Percentiles rank a stretch among this genome's conserved stretches.
phyloP scores from a whole-genome alignment of 2,888 invertebrate genomes.

The Stenoptilia bipunctidactyla region DNA sequence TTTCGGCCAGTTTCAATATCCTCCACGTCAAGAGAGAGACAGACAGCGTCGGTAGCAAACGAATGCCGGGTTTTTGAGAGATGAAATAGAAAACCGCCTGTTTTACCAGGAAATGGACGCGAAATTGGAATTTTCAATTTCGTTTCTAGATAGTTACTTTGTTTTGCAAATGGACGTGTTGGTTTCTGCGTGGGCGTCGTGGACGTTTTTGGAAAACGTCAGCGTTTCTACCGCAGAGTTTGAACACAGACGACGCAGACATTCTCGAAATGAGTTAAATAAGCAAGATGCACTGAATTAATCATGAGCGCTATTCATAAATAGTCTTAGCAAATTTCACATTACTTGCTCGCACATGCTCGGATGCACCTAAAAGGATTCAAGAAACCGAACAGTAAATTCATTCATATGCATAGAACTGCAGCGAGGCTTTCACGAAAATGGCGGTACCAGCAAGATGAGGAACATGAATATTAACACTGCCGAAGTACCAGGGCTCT shows the following conservation, averaged over 20 bases:
- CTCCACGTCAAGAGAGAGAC: conserved; percentile 51
- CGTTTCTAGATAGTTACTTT: conserved; percentile 42
- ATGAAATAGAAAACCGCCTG: conserved; percentile 54
- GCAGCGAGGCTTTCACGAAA: conserved; percentile 60
- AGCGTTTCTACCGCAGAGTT: not conserved
- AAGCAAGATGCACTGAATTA: too few species aligned
- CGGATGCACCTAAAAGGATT: conserved; percentile 29
- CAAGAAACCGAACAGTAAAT: conserved; percentile 53
- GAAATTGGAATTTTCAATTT: conserved; percentile 60
- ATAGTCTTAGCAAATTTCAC: not conserved
- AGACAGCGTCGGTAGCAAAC: conserved; percentile 36
- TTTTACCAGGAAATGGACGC: conserved; percentile 58
- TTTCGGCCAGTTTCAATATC: conserved; percentile 60
- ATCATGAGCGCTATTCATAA: too few species aligned
- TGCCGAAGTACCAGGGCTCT: conserved; percentile 45
- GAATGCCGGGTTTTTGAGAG: conserved; percentile 35
- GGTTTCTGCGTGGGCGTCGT: conserved; percentile 1
- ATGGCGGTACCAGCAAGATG: conserved; percentile 60
- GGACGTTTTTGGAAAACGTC: not conserved
- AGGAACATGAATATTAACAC: conserved; percentile 70
- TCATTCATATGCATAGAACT: conserved; percentile 66
- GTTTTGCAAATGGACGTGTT: conserved; percentile 19
- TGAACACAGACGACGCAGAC: too few species aligned
- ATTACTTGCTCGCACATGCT: not conserved
- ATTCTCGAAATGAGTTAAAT: too few species aligned